These are phyloP conservation scores for Schizaphis graminum DNA, from an alignment of 2,888 invertebrate species.

Conservation along the genomic window DNA sequence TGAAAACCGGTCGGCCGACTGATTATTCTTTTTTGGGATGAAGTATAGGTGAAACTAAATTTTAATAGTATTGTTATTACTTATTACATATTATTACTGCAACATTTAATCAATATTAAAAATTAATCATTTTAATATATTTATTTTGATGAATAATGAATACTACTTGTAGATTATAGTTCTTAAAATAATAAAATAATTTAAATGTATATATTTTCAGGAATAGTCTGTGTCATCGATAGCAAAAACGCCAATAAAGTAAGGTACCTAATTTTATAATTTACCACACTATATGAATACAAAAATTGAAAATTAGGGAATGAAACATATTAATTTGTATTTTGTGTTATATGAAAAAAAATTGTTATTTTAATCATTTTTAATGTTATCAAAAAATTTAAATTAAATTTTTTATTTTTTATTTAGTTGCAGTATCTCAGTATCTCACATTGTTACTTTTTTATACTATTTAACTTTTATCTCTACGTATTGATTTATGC, in stretches of 20 bases:
- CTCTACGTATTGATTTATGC: background rate
- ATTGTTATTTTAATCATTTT: background rate
- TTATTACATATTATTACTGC: too few species aligned
- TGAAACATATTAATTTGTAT: background rate
- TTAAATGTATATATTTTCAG: constrained; percentile 69
- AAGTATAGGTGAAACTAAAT: background rate
- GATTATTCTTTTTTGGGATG: too few species aligned
- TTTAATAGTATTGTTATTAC: background rate
- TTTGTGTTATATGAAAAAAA: background rate
- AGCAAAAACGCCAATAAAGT: constrained; percentile 73
- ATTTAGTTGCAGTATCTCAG: background rate
- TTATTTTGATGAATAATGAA: background rate
- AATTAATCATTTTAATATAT: background rate
- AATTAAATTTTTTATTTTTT: background rate
- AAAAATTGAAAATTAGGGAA: background rate
- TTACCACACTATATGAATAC: background rate
- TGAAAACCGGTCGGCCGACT: too few species aligned
- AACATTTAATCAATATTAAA: background rate
- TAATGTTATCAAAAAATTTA: background rate
- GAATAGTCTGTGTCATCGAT: constrained; percentile 73
- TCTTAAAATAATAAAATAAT: constrained; percentile 12
- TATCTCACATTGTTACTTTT: background rate
- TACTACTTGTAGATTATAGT: background rate
- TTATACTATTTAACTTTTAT: background rate
- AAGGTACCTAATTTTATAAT: constrained; percentile 66